phyloP scores from a whole-genome alignment of 2,888 invertebrate species.

The Leucoma salicis region DNA sequence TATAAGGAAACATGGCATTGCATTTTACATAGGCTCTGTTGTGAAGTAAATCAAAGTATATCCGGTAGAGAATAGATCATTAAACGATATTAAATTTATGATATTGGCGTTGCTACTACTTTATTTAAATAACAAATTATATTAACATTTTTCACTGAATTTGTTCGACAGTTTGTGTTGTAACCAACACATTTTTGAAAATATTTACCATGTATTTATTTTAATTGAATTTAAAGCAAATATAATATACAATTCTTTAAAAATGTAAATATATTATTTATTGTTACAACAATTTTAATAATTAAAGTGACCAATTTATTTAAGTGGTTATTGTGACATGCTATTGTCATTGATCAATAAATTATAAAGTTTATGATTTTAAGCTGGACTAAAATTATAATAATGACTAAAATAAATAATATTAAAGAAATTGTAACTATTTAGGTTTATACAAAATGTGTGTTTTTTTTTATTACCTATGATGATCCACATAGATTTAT shows the following conservation, averaged over 20 bases:
- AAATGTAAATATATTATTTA: background rate
- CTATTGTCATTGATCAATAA: too few relatives aligned
- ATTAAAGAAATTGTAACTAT: too few relatives aligned
- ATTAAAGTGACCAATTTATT: background rate
- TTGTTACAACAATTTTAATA: background rate
- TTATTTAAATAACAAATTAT: background rate
- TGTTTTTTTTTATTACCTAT: too few relatives aligned
- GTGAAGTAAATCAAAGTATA: conserved; percentile 16
- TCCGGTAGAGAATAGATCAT: conserved; percentile 12
- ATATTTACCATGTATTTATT: background rate
- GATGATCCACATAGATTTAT: too few relatives aligned
- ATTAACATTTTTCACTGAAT: background rate
- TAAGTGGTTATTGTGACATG: background rate
- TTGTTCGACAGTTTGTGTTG: background rate
- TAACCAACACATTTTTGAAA: background rate
- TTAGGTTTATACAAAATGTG: too few relatives aligned
- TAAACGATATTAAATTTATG: conserved; percentile 8
- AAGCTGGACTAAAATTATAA: too few relatives aligned
- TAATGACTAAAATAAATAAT: too few relatives aligned
- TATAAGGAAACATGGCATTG: conserved; percentile 27
- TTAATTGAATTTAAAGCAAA: background rate
- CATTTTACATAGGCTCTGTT: conserved; percentile 19
- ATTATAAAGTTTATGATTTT: too few relatives aligned
- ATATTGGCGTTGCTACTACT: background rate
- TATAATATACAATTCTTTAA: too few relatives aligned